Conservation (phyloP, 2,113 vertebrate species). For the zebrafish (Danio rerio) region GRCz12tu NC_133178.1:22113001-22113500, state of each 20-base stretch:
- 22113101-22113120: neutral
- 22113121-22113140: neutral
- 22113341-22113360: conserved; percentile 19
- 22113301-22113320: conserved; percentile 53
- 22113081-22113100: neutral
- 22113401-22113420: neutral
- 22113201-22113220: conserved; percentile 43
- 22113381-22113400: neutral
- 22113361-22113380: neutral
- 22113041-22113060: too few species aligned
- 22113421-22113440: neutral
- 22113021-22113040: too few species aligned
- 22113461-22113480: neutral
- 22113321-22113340: conserved; percentile 53
- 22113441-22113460: neutral
- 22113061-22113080: neutral
- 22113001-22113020: neutral
- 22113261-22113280: conserved; percentile 47
- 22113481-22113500: neutral
- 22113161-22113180: neutral
- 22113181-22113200: conserved; percentile 35
- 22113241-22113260: conserved; percentile 52
- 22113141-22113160: neutral
- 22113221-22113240: conserved; percentile 27
- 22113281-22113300: conserved; percentile 57